Conservation (phyloP, 2,888 invertebrate species). For the Lasiommata megera region DNA sequence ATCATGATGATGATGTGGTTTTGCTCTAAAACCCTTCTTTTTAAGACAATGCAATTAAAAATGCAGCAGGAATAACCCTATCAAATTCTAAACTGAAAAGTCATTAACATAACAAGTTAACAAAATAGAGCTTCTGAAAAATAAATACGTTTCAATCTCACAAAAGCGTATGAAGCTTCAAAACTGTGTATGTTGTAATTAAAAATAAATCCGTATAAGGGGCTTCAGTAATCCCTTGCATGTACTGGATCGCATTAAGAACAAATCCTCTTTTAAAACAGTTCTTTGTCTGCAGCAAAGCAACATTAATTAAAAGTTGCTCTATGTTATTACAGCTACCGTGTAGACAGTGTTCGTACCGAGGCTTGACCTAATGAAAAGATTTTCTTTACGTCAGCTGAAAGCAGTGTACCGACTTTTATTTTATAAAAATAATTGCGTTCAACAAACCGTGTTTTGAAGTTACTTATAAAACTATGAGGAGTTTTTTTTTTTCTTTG, state of each 20-base stretch:
- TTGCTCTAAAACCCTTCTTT: too few species aligned
- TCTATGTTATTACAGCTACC: conserved; percentile 10
- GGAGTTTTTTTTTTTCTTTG: too few species aligned
- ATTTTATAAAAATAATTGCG: conserved; percentile 1
- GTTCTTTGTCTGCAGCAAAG: conserved; percentile 13
- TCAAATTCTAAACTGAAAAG: too few species aligned
- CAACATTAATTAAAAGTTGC: conserved; percentile 16
- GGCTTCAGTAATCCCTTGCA: neutral
- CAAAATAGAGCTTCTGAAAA: too few species aligned
- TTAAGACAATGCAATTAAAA: too few species aligned
- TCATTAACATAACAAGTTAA: too few species aligned
- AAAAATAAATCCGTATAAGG: conserved; percentile 8
- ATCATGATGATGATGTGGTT: too few species aligned
- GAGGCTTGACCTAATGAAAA: conserved; percentile 2
- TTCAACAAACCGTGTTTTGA: neutral
- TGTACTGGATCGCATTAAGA: conserved; percentile 2
- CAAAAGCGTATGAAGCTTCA: neutral
- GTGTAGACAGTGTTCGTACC: neutral
- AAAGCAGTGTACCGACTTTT: neutral
- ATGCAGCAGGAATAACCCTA: too few species aligned
- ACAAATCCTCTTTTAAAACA: conserved; percentile 9
- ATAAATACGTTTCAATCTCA: neutral
- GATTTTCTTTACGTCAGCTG: neutral
- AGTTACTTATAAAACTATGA: too few species aligned
- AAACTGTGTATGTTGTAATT: neutral